Base-by-base conservation (phyloP, 2,888 invertebrate genomes). In the Anarsia innoxiella region DNA sequence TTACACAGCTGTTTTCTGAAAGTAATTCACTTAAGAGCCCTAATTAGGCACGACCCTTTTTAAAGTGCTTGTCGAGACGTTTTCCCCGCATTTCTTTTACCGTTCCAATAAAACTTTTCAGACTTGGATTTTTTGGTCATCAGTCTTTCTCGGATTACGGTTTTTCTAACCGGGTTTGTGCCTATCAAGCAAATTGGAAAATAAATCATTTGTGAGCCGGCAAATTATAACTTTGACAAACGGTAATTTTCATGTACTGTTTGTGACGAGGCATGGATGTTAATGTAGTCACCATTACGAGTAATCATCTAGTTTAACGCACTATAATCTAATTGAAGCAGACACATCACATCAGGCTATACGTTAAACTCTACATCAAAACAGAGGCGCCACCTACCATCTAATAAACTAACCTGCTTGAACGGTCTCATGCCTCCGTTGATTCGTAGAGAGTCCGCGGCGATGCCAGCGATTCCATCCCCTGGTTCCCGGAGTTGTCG, bases 401-500 rank as follows among this genome's bases (percentile, higher is more conserved):
- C 40, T 47, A 39, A 35, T 34, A 34, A 48, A 67, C 86, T 80
- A 89, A 95, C 95, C 92, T 97, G 96, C 83, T 95, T 95, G 85
- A 97, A 97, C 70, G 95, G 96, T 56, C 96, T 89, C 89, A 97
- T 95, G 62, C 96, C 97, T 48, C 97, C 98, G 85, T 97, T 97
- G 83, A 97, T 95, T 63, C 97, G 89, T 56, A 97, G 89, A 40
- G 96, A 96, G 83, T 97, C 97, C 34, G 96, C 96, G 12, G 97
- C 97, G 61, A 98, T 97, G 67, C 95, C 95, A 31, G 96, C 96
- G 48, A 97, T 94, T 49, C 94, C 94, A 67, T 95, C 95, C 45
- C 90, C 89, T 30, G 91, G 91, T 84, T 93, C 93, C 51, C 93
- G 88, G 39, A 95, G 86, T 72, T 95, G 95, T 62, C 95, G 91